Base-by-base conservation (phyloP, 92 coral and sea anemone genomes). In the Desmophyllum pertusum region DNA sequence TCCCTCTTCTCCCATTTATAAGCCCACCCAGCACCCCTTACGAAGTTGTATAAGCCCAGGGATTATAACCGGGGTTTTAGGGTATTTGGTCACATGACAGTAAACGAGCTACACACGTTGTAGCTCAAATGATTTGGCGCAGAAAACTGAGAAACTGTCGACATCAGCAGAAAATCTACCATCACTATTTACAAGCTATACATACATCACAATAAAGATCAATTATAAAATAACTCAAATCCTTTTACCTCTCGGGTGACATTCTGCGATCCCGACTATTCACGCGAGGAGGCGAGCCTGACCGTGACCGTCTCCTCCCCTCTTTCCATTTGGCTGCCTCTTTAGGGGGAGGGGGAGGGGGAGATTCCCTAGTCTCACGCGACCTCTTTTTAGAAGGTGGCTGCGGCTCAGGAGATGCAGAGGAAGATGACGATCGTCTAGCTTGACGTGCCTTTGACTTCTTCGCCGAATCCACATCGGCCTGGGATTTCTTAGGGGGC, bases 361-460 rank as follows among this genome's bases (percentile, higher is more conserved):
- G 85, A 72, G 84, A 80, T 70, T 82, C 86, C 15, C 62, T 79
- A 61, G 79, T 62, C 17, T 66, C 82, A 25, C 85, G 85, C 17
- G 76, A 15, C 55, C 63, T 89, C 81, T 73, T 85, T 21, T 79
- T 84, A 6, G 87, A 17, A 7, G 74, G 0, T 5, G 86, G 86
- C 67, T 51, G 15, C 30, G 87, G 86, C 53, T 81, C 92, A 5
- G 96, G 92, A 11, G 96, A 93, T 6, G 78, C 90, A 15, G 93
- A 90, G 2, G 81, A 83, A 17, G 95, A 87, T 15, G 90, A 67
- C 0, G 88, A 84, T 21, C 84, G 81, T 76, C 81, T 87, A 37
- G 68, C 25, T 17, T 81, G 84, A 30, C 86, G 90, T 62, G 66
- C 78, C 29, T 82, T 72, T 33, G 57, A 27, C 79, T 72, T 82